Evolutionary conservation across 2,888 invertebrate genomes (phyloP), one percentile per base, ranked within the genome.

Genomic region (Agrotis ipsilon): DNA sequence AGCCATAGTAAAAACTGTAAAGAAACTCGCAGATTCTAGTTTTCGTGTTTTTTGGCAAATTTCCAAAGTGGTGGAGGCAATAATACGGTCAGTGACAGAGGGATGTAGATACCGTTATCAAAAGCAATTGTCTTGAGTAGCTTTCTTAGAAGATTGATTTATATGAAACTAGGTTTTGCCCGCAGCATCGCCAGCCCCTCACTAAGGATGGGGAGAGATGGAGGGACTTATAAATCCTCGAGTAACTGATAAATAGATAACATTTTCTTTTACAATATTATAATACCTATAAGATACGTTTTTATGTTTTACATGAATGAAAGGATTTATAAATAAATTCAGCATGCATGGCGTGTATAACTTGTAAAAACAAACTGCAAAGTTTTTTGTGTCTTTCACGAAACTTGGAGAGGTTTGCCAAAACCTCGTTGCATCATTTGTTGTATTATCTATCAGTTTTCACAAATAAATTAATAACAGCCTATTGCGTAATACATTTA

Each of bases 1-100:
- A 75, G 77, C 58, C 72, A 6, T 9, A 78, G 74, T 84, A 83
- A 84, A 82, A 84, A 82, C 61, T 72, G 54, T 57, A 68, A 79
- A 78, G 64, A 70, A 68, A 74, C 76, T 72, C 78, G 75, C 78
- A 81, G 74, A 65, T 72, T 74, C 49, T 24, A n/a, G 61, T 32
- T 78, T 68, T 39, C 39, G 1, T 27, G 1, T 57, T 48, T 46
- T n/a, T 71, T 79, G 80, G 80, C 75, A 71, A 39, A 21, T 48
- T 4, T 59, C 71, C 75, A 75, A 70, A 48, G 75, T 51, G 43
- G 14, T 24, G 6, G 48, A 45, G 64, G 32, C 9, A 58, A 52
- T 65, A 62, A 62, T 55, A 62, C 51, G 45, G 19, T n/a, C 32
- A 55, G 51, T 45, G 19, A 3, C 9, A n/a, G 43, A 49, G 14